These are phyloP conservation scores for Papilio gigon DNA, from an alignment of 2,888 invertebrate species.

Conservation along the genomic window DNA sequence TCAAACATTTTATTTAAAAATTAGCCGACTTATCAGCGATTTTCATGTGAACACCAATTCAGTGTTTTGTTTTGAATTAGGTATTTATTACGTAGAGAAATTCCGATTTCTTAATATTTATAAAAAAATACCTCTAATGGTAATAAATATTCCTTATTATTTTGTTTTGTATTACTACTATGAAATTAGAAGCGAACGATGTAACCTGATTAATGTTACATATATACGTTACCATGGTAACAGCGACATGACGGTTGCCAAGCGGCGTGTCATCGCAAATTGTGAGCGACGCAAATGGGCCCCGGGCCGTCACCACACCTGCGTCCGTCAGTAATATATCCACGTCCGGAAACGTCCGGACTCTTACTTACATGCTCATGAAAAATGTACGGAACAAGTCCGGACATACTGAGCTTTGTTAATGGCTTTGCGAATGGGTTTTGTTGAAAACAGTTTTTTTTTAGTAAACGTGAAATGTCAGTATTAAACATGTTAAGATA, in stretches of 20 bases:
- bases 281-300: conserved; percentile 39
- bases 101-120: no score
- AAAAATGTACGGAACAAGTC: conserved; percentile 19
- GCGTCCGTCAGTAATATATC: conserved; percentile 37
- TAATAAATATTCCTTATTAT: neutral
- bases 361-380: conserved; percentile 17
- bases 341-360: conserved; percentile 25
- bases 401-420: conserved; percentile 15
- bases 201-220: neutral
- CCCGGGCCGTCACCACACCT: conserved; percentile 33
- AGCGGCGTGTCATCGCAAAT: conserved; percentile 34
- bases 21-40: no score
- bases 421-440: conserved; percentile 11
- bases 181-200: neutral
- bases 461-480: neutral
- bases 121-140: no score
- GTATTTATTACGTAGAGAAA: no score
- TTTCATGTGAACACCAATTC: no score
- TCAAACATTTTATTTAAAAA: no score
- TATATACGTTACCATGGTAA: neutral
- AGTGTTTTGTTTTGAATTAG: no score
- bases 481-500: neutral
- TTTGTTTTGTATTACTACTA: neutral
- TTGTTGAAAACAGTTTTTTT: neutral
- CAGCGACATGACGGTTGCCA: conserved; percentile 26